Conservation (phyloP, 2,113 vertebrate genomes). For the Monarcha castaneiventris region DNA sequence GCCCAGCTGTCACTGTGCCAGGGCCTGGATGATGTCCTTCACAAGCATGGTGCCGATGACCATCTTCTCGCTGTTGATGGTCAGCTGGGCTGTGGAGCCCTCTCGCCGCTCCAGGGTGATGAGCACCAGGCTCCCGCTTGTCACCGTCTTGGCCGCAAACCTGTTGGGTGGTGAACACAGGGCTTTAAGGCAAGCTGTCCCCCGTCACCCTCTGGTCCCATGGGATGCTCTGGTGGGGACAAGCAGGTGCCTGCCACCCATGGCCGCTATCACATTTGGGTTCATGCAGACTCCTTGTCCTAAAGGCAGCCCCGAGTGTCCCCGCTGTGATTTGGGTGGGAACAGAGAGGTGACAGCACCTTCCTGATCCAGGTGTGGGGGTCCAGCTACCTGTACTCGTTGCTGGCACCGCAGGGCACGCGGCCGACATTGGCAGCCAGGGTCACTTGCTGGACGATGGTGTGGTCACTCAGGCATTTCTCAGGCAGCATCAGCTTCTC, state of each 20-base stretch:
- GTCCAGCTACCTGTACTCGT: conserved; percentile 86
- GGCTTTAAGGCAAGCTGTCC: not conserved
- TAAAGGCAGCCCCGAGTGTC: not conserved
- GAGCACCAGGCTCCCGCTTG: conserved; percentile 87
- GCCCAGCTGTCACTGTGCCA: conserved; percentile 76
- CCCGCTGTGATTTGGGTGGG: fast-evolving
- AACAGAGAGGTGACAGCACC: fast-evolving
- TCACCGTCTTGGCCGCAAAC: conserved; percentile 90
- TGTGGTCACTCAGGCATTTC: conserved; percentile 82
- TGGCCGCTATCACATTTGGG: fast-evolving
- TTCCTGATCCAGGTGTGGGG: not conserved
- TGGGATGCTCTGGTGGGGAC: fast-evolving
- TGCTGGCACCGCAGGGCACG: conserved; percentile 89
- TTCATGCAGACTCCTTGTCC: not conserved
- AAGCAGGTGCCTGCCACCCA: not conserved
- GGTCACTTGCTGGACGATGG: conserved; percentile 88
- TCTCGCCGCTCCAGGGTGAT: conserved; percentile 83
- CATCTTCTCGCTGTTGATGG: conserved; percentile 97
- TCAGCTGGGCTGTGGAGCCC: conserved; percentile 79
- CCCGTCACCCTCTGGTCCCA: not conserved
- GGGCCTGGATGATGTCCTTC: conserved; percentile 89
- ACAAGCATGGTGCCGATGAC: conserved; percentile 96
- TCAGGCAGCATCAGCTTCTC: conserved; percentile 84
- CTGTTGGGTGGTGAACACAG: conserved; percentile 55
- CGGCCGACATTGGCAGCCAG: conserved; percentile 87